These are phyloP conservation scores for Amiota minor DNA, from an alignment of 2,888 invertebrate species.

Conservation along the genomic window DNA sequence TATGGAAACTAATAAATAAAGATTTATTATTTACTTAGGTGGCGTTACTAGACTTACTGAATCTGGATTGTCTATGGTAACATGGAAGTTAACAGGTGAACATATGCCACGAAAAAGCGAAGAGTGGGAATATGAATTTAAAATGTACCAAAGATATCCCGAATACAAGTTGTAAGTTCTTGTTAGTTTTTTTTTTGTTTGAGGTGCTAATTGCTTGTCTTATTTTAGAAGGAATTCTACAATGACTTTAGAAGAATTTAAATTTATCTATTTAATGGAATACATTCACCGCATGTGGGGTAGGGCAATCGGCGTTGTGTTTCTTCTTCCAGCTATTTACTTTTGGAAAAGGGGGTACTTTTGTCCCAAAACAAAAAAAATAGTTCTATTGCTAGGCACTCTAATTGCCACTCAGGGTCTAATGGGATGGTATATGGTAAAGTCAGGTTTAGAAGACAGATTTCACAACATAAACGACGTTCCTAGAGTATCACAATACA, in stretches of 20 bases:
- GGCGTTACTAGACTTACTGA: slow-evolving; percentile 94
- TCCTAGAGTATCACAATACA: slow-evolving; percentile 95
- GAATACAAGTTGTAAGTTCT: slow-evolving; percentile 93
- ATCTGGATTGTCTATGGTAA: slow-evolving; percentile 98
- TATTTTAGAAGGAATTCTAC: slow-evolving; percentile 83
- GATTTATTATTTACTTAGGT: slow-evolving; percentile 75
- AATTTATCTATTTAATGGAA: slow-evolving; percentile 98
- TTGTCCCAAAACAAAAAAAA: slow-evolving; percentile 81
- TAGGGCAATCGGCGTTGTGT: slow-evolving; percentile 87
- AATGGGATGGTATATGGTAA: slow-evolving; percentile 99
- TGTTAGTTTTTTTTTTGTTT: background rate
- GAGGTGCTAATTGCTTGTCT: slow-evolving; percentile 31
- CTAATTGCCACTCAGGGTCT: slow-evolving; percentile 91
- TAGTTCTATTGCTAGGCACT: slow-evolving; percentile 82
- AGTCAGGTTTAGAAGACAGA: slow-evolving; percentile 93
- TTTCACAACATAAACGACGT: slow-evolving; percentile 87
- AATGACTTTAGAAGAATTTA: slow-evolving; percentile 94
- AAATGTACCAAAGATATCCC: slow-evolving; percentile 93
- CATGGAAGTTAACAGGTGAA: slow-evolving; percentile 95
- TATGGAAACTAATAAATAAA: slow-evolving; percentile 68
- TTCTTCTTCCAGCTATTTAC: slow-evolving; percentile 88
- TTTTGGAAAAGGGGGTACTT: slow-evolving; percentile 91
- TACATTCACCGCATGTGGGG: slow-evolving; percentile 97
- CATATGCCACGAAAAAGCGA: slow-evolving; percentile 84
- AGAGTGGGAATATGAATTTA: slow-evolving; percentile 93